phyloP scores from a whole-genome alignment of 2,113 vertebrate genomes.

The Heteronetta atricapilla region DNA sequence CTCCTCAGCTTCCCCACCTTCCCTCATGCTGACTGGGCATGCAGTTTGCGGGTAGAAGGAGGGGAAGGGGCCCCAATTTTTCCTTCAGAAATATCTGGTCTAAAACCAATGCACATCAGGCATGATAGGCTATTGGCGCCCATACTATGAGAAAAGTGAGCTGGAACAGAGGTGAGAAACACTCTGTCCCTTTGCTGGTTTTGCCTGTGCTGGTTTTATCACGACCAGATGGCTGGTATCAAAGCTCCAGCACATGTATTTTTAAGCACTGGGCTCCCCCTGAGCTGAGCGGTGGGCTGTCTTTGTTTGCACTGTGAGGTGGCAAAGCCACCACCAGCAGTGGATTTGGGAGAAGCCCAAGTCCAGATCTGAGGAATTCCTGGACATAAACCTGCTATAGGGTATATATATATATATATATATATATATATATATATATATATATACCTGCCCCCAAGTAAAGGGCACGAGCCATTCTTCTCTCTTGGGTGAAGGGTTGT shows the following conservation, averaged over 20 bases:
- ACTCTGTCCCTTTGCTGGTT: background rate
- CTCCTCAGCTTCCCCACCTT: background rate
- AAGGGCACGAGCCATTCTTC: background rate
- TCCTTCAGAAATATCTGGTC: background rate
- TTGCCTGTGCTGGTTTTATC: background rate
- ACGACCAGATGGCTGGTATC: background rate
- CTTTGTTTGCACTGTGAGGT: background rate
- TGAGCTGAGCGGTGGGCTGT: background rate
- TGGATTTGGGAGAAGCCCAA: background rate
- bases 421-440: too few species aligned
- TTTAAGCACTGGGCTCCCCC: background rate
- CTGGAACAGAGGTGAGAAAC: background rate
- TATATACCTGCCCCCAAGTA: background rate
- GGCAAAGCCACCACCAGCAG: background rate
- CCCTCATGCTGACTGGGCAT: accelerated
- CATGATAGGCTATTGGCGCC: background rate
- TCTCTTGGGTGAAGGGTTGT: background rate
- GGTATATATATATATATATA: too few species aligned
- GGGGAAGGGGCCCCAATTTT: accelerated
- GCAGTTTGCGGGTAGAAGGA: background rate
- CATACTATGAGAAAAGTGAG: background rate
- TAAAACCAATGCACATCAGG: background rate
- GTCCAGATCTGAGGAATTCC: background rate
- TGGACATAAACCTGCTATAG: background rate
- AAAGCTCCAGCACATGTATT: background rate